These are phyloP conservation scores for Tricholauxania praeusta DNA, from an alignment of 2,888 invertebrate genomes.

Conservation along the genomic window DNA sequence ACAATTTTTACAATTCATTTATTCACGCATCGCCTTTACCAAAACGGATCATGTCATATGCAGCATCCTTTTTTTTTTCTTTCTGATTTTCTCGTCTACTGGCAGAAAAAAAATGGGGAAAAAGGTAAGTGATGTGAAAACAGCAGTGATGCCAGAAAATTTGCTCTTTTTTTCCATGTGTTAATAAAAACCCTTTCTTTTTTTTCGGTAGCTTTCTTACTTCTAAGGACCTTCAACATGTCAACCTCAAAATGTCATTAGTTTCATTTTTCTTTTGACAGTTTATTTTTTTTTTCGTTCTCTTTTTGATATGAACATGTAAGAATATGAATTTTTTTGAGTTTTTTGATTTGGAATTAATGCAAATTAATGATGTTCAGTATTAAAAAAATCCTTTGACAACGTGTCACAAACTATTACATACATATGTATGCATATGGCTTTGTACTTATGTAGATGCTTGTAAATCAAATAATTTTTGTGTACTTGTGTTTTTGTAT, in stretches of 20 bases:
- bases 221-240: constrained; percentile 45
- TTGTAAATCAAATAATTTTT: no score
- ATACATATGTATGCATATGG: no score
- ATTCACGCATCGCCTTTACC: constrained; percentile 36
- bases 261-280: constrained; percentile 45
- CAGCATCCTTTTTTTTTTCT: constrained; percentile 42
- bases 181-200: constrained; percentile 24
- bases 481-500: no score
- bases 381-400: constrained; percentile 12
- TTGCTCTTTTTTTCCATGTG: not conserved
- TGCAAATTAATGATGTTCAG: constrained; percentile 66
- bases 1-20: constrained; percentile 48
- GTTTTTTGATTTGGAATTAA: constrained; percentile 65
- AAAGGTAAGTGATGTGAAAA: constrained; percentile 64
- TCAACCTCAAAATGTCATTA: constrained; percentile 66
- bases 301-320: not conserved
- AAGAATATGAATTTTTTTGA: constrained; percentile 30
- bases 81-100: constrained; percentile 38
- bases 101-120: constrained; percentile 24
- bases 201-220: constrained; percentile 33
- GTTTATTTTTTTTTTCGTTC: constrained; percentile 15
- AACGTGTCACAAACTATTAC: not conserved
- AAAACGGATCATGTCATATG: constrained; percentile 51
- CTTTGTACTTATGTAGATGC: no score
- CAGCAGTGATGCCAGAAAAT: constrained; percentile 42